Evolutionary conservation across 1,140 invertebrate genomes (phyloP).

Genomic region (Drosophila pachea): DNA sequence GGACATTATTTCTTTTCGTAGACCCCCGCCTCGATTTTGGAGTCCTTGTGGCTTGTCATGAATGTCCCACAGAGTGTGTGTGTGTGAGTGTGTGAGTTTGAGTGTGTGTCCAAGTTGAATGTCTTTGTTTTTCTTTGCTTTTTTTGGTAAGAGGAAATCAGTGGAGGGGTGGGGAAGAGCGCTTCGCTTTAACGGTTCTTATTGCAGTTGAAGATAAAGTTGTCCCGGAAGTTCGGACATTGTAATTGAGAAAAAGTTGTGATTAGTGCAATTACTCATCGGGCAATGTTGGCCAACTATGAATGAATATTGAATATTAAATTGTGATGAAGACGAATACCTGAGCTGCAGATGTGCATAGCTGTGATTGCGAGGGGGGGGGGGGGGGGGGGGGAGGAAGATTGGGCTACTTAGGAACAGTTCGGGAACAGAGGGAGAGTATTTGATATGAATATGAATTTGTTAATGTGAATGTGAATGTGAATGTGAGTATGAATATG

Average conservation of each 20-base stretch:
- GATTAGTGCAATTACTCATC: slow-evolving; percentile 31
- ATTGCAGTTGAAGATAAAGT: slow-evolving; percentile 60
- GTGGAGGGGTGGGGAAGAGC: too few species aligned
- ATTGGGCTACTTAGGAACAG: too few species aligned
- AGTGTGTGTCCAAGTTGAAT: slow-evolving; percentile 10
- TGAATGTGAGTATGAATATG: neutral
- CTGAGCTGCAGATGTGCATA: neutral
- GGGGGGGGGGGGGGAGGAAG: too few species aligned
- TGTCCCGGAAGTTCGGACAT: slow-evolving; percentile 51
- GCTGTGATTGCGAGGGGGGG: too few species aligned
- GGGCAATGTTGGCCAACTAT: slow-evolving; percentile 2
- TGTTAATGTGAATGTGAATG: neutral
- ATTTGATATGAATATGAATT: neutral
- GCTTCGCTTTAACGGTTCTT: slow-evolving; percentile 51
- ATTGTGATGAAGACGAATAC: neutral
- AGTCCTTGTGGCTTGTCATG: slow-evolving; percentile 53
- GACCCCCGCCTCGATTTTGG: slow-evolving; percentile 43
- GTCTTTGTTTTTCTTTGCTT: slow-evolving; percentile 16
- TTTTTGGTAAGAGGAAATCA: neutral
- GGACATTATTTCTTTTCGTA: slow-evolving; percentile 63
- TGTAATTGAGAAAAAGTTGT: slow-evolving; percentile 17
- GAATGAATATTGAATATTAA: neutral
- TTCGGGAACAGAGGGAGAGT: neutral
- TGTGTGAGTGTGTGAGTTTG: slow-evolving; percentile 2
- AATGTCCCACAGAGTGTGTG: slow-evolving; percentile 39